Conservation (phyloP, 2,888 invertebrate genomes). For the Adelphocoris suturalis region DNA sequence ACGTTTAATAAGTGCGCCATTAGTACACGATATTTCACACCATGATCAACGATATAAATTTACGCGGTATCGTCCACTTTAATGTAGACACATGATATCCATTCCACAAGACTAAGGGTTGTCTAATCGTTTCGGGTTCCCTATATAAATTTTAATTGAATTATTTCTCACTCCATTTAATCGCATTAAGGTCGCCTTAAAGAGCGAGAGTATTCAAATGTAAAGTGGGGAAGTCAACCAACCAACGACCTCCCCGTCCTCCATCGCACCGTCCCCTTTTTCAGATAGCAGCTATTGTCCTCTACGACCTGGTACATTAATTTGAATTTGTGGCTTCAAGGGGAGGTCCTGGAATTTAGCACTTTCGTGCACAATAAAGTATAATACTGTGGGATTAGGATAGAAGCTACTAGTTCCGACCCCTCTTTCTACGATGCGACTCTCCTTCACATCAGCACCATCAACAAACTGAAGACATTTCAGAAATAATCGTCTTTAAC, state of each 20-base stretch:
- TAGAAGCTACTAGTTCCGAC: neutral
- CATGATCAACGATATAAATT: too few species aligned
- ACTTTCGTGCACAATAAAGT: neutral
- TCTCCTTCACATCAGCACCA: too few species aligned
- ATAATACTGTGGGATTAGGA: neutral
- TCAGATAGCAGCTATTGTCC: slow-evolving; percentile 34
- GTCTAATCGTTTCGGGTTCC: slow-evolving; percentile 4
- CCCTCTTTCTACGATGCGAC: neutral
- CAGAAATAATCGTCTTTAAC: too few species aligned
- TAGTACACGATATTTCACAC: too few species aligned
- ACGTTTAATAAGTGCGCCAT: too few species aligned
- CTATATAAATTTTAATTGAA: slow-evolving; percentile 13
- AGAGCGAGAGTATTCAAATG: slow-evolving; percentile 29
- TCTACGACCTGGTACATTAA: slow-evolving; percentile 16
- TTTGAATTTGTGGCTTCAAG: slow-evolving; percentile 13
- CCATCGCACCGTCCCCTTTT: neutral
- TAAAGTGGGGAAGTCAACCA: neutral
- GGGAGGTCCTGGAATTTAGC: slow-evolving; percentile 12
- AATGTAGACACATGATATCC: neutral
- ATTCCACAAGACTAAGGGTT: slow-evolving; percentile 1
- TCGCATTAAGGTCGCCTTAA: slow-evolving; percentile 25
- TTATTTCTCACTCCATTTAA: slow-evolving; percentile 15
- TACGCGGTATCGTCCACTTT: neutral
- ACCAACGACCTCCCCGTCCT: neutral
- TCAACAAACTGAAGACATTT: too few species aligned